Evolutionary conservation across 2,888 invertebrate genomes (phyloP).

Genomic region (Petrolisthes cinctipes): DNA sequence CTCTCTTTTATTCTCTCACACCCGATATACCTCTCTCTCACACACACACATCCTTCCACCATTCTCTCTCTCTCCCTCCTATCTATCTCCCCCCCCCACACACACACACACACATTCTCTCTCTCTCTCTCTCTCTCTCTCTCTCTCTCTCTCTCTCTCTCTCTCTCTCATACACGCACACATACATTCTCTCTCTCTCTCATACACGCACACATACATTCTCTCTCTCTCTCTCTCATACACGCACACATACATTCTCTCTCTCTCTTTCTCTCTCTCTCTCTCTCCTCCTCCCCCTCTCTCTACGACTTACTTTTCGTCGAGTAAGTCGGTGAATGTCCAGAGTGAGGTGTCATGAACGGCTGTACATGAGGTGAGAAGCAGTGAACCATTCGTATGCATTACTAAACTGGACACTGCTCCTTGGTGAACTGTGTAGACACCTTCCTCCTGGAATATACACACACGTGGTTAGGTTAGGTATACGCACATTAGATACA

Average conservation of each 20-base stretch:
- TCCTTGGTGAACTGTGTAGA: conserved; percentile 59
- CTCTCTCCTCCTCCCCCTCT: no score
- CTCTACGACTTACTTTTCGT: conserved; percentile 46
- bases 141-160: background rate
- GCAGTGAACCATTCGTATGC: conserved; percentile 53
- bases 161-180: no score
- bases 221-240: no score
- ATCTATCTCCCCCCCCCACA: background rate
- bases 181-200: no score
- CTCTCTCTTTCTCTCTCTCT: no score
- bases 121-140: background rate
- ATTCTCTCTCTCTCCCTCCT: background rate
- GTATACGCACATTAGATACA: no score
- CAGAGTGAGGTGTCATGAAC: conserved; percentile 56
- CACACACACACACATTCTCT: background rate
- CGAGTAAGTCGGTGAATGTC: conserved; percentile 51
- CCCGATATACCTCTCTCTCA: background rate
- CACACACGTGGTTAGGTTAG: background rate
- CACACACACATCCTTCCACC: background rate
- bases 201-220: no score
- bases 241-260: no score
- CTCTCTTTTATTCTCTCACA: no score
- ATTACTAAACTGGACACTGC: conserved; percentile 50
- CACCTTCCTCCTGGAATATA: conserved; percentile 52
- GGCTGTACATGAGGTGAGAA: conserved; percentile 57